Conservation (phyloP, 2,797 vertebrate genomes). For the Neosilurus hyrtlii region DNA sequence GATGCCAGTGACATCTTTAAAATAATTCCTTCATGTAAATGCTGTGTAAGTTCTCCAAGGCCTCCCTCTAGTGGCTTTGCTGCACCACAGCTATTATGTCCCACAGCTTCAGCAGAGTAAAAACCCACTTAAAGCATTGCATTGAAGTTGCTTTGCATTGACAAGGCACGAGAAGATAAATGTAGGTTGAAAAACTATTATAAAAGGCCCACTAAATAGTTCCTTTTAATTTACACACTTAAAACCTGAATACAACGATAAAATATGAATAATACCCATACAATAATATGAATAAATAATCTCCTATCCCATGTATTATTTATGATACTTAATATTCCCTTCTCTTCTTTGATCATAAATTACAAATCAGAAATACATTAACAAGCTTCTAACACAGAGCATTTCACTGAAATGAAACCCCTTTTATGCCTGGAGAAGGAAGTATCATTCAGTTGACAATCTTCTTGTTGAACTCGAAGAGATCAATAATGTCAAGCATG, state of each 20-base stretch:
- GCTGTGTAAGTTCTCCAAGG: neutral
- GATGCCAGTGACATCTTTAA: neutral
- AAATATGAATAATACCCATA: neutral
- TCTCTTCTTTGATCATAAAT: constrained; percentile 61
- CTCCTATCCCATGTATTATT: neutral
- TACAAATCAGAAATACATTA: constrained; percentile 61
- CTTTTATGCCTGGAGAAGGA: constrained; percentile 23
- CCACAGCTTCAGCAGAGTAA: neutral
- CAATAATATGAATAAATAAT: constrained; percentile 12
- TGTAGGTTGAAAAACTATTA: constrained; percentile 17
- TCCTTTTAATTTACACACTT: constrained; percentile 53
- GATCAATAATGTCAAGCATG: constrained; percentile 81
- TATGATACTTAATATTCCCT: constrained; percentile 28
- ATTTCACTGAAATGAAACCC: constrained; percentile 36
- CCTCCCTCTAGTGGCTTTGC: constrained; percentile 12
- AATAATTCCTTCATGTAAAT: constrained; percentile 3
- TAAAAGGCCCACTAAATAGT: constrained; percentile 48
- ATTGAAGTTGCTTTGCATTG: constrained; percentile 32
- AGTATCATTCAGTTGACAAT: constrained; percentile 61
- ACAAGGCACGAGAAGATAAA: constrained; percentile 40
- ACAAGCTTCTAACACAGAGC: constrained; percentile 35
- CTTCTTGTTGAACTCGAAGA: constrained; percentile 77
- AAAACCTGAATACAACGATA: neutral
- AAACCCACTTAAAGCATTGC: constrained; percentile 11
- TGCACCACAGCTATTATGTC: neutral